phyloP scores from a whole-genome alignment of 1,140 invertebrate genomes.

The Lysiphlebus fabarum region DNA sequence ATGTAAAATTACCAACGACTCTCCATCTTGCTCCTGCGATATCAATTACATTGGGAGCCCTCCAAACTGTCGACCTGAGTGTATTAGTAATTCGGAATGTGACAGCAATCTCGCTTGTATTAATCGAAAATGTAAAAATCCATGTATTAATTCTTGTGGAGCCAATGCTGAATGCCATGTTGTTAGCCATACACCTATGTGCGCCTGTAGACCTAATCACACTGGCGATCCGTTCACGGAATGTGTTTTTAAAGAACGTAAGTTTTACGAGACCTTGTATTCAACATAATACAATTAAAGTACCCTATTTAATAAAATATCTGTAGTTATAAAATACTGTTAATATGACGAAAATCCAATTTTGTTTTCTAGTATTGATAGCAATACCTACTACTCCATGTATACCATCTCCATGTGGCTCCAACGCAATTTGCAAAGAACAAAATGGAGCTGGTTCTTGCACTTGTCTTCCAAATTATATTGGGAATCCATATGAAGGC shows the following conservation, averaged over 20 bases:
- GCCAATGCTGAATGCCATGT: constrained; percentile 65
- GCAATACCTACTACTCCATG: constrained; percentile 53
- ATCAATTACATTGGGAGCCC: constrained; percentile 58
- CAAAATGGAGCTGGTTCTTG: constrained; percentile 66
- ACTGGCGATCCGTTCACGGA: constrained; percentile 67
- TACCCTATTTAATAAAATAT: too few species aligned
- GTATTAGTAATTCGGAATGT: constrained; percentile 56
- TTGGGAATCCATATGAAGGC: constrained; percentile 72
- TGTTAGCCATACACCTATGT: constrained; percentile 64
- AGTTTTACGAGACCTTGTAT: not conserved
- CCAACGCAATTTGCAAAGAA: constrained; percentile 69
- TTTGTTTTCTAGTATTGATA: constrained; percentile 22
- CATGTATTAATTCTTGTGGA: constrained; percentile 59
- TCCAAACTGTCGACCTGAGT: constrained; percentile 54
- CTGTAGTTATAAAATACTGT: constrained; percentile 23
- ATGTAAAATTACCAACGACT: constrained; percentile 48
- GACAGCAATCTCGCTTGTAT: constrained; percentile 47
- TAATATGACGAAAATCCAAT: constrained; percentile 18
- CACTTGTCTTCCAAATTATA: constrained; percentile 63
- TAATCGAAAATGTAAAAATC: constrained; percentile 52
- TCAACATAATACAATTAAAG: too few species aligned
- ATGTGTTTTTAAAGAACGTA: constrained; percentile 33
- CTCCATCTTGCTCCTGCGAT: constrained; percentile 54
- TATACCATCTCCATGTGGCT: constrained; percentile 67
- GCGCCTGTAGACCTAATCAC: constrained; percentile 63